Base-by-base conservation (phyloP, 2,888 invertebrate genomes). In the Ametastegia equiseti region DNA sequence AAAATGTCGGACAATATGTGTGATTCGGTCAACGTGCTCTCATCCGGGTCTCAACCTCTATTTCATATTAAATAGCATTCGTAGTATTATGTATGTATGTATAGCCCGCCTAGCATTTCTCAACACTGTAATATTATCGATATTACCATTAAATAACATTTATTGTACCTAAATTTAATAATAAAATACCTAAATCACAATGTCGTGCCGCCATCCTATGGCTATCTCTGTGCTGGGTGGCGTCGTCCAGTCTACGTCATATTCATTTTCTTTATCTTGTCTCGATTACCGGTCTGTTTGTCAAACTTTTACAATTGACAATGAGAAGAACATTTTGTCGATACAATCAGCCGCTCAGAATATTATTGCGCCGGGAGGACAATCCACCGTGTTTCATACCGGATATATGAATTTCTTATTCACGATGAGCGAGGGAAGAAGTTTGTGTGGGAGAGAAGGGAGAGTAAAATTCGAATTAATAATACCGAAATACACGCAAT, bases 141-240 rank as follows among this genome's bases (percentile, higher is more conserved):
- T 86, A 88, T 90, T 87, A 89, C 83, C 83, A 89, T 90, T 90
- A 90, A 89, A 90, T 90, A 90, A 90, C 89, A 89, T 89, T 90
- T 87, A 88, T 87, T 86, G 87, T 87, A 89, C 86, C 85, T 89
- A 89, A 89, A 88, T 90, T 88, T 89, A 88, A 88, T 88, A 88
- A 89, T 88, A 90, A 90, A 88, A 90, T 90, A 89, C 83, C 88
- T 90, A 90, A 91, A 90, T 90, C 89, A 90, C 90, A 90, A 89
- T 89, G 87, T 89, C 86, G 85, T 85, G 84, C 85, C 86, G 82
- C 86, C 85, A 80, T 79, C 57, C 77, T 81, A 87, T 84, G 84
- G 85, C 81, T 81, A 54, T 81, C 81, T 71, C n/a, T n/a, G n/a
- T n/a, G n/a, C n/a, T n/a, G n/a, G 83, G 80, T 79, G 82, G 73